These are phyloP conservation scores for Bufo gargarizans DNA, from an alignment of 2,113 vertebrate species.

Conservation along the genomic window DNA sequence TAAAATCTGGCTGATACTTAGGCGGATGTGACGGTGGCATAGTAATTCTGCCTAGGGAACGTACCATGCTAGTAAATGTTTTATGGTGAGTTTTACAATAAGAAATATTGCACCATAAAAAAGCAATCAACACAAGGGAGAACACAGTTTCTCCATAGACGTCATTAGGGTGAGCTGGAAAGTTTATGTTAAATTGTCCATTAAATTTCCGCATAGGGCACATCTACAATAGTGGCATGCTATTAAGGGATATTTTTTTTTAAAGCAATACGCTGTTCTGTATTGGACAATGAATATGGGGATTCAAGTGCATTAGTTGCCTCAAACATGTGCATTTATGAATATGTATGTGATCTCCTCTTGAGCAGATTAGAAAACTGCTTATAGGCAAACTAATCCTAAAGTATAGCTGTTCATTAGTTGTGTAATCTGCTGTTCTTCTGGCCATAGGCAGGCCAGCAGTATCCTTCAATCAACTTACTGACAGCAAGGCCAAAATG, in stretches of 20 bases:
- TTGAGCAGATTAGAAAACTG: not conserved
- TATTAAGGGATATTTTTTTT: conserved; percentile 18
- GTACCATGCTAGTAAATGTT: conserved; percentile 40
- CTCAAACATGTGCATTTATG: not conserved
- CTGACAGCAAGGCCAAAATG: not conserved
- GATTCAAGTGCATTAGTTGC: conserved; percentile 1
- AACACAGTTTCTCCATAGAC: conserved; percentile 12
- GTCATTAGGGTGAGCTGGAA: conserved; percentile 29
- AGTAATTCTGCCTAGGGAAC: conserved; percentile 33
- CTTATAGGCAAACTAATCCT: not conserved
- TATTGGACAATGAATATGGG: not conserved
- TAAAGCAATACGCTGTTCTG: not conserved
- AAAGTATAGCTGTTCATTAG: not conserved
- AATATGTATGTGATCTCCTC: not conserved
- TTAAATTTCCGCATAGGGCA: conserved; percentile 36
- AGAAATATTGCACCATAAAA: conserved; percentile 48
- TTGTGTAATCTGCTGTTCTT: not conserved
- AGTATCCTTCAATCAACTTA: not conserved
- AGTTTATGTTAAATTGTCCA: conserved; percentile 45
- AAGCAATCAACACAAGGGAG: conserved; percentile 43
- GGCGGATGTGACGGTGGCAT: not conserved
- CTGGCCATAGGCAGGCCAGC: not conserved
- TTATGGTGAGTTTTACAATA: conserved; percentile 38
- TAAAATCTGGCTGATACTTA: not conserved
- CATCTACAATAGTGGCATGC: conserved; percentile 25